Base-by-base conservation (phyloP, 2,113 vertebrate genomes). In the Salvelinus alpinus region DNA sequence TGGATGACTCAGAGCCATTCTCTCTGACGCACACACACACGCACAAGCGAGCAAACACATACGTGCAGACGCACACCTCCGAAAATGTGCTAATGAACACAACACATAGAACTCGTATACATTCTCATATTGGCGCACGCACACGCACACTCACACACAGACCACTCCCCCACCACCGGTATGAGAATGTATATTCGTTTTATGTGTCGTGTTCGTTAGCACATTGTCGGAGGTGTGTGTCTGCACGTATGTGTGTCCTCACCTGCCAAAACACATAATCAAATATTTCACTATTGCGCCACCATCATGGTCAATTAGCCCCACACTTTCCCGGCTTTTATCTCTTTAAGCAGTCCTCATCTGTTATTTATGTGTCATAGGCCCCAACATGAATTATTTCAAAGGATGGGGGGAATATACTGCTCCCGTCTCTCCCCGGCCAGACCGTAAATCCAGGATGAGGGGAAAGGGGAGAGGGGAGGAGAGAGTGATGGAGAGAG, bases 261-360 rank as follows among this genome's bases (percentile, higher is more conserved):
- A 68, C 65, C 24, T 62, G 48, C 9, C 38, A 9, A 9, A 31
- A 80, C 88, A 87, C 80, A 88, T 80, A 85, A 86, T 84, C 20
- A 78, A 92, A 92, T 92, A 93, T 92, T 93, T 92, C 90, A 91
- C 90, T 82, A 92, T 94, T 91, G 92, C 84, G 72, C 78, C 73
- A 80, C 87, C 88, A 92, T 92, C 92, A 94, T 88, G 91, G 88
- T 91, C 93, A 94, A 92, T 94, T 94, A 94, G 91, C 86, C 84
- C 78, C 72, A 78, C 89, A 89, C 88, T 90, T 90, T 88, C 87
- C 86, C 85, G 89, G 90, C 92, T 94, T 93, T 94, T 93, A 94
- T 94, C 91, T 92, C 90, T 90, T 92, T 92, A 94, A 94, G 85
- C 91, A 91, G 88, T 91, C 88, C 87, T 93, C 92, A 93, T 94